phyloP scores from a whole-genome alignment of 2,888 invertebrate species.

The Perizoma flavofasciatum region DNA sequence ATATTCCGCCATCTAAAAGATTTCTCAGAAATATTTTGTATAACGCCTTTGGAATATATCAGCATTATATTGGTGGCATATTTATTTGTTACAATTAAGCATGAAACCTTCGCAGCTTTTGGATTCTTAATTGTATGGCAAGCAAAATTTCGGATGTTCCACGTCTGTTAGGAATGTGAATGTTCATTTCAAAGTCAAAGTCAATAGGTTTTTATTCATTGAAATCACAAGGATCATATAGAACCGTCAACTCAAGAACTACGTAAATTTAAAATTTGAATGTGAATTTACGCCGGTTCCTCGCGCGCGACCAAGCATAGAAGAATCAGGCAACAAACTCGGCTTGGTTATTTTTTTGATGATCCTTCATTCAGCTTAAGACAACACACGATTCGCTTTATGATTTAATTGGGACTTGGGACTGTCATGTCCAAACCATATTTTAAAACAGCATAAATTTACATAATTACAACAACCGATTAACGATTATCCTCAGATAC shows the following conservation, averaged over 20 bases:
- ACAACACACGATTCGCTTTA: too few relatives aligned
- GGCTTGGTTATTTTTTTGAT: too few relatives aligned
- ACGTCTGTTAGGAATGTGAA: conserved; percentile 10
- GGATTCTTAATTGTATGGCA: neutral
- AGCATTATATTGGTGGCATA: conserved; percentile 2
- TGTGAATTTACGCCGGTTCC: too few relatives aligned
- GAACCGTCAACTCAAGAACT: too few relatives aligned
- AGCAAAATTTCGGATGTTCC: conserved; percentile 6
- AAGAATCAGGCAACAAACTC: too few relatives aligned
- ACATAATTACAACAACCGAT: conserved; percentile 59
- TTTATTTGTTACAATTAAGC: conserved; percentile 8
- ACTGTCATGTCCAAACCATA: conserved; percentile 35
- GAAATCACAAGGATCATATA: too few relatives aligned
- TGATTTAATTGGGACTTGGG: conserved; percentile 22
- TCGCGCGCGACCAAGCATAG: too few relatives aligned
- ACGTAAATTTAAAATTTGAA: too few relatives aligned
- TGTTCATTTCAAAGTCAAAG: too few relatives aligned
- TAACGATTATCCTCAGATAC: conserved; percentile 62
- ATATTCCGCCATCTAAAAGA: conserved; percentile 49
- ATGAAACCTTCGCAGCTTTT: conserved; percentile 8
- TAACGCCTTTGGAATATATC: conserved; percentile 42
- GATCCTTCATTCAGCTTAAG: too few relatives aligned
- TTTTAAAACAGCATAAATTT: conserved; percentile 52
- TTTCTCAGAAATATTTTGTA: conserved; percentile 44
- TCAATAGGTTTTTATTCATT: too few relatives aligned